A percentile compares a stretch with the other conserved stretches of the same genome.
Conservation (phyloP, 2,888 invertebrate genomes). For the Lingula anatina region DNA sequence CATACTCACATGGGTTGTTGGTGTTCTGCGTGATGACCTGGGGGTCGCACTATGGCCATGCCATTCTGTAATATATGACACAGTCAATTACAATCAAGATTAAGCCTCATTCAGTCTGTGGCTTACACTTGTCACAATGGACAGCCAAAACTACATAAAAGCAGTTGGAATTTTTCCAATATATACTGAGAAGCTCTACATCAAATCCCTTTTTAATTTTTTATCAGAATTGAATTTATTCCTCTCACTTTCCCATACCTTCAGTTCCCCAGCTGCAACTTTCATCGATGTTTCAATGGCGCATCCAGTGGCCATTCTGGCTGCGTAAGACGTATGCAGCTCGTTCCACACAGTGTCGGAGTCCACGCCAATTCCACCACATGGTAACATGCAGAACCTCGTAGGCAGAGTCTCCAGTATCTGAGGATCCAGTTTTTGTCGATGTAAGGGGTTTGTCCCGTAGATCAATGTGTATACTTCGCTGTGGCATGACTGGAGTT, state of each 20-base stretch:
- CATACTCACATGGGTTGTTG: constrained; percentile 80
- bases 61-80: constrained; percentile 61
- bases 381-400: constrained; percentile 64
- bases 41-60: constrained; percentile 95
- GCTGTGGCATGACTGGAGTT: constrained; percentile 85
- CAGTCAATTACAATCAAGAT: no score
- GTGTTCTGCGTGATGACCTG: constrained; percentile 84
- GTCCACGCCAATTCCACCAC: constrained; percentile 98
- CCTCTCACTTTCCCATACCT: constrained; percentile 34
- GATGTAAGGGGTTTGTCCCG: constrained; percentile 75
- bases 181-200: no score
- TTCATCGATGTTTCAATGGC: constrained; percentile 79
- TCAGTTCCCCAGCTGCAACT: constrained; percentile 70
- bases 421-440: constrained; percentile 74
- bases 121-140: no score
- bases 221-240: background rate
- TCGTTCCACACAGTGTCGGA: constrained; percentile 99
- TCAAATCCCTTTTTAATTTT: no score
- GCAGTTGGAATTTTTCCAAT: no score
- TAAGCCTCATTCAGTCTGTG: no score
- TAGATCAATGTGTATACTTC: constrained; percentile 88
- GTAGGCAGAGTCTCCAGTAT: constrained; percentile 60
- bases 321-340: constrained; percentile 85
- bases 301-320: constrained; percentile 93
- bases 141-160: no score